Base-by-base conservation (phyloP, 2,888 invertebrate species). In the Dione juno region DNA sequence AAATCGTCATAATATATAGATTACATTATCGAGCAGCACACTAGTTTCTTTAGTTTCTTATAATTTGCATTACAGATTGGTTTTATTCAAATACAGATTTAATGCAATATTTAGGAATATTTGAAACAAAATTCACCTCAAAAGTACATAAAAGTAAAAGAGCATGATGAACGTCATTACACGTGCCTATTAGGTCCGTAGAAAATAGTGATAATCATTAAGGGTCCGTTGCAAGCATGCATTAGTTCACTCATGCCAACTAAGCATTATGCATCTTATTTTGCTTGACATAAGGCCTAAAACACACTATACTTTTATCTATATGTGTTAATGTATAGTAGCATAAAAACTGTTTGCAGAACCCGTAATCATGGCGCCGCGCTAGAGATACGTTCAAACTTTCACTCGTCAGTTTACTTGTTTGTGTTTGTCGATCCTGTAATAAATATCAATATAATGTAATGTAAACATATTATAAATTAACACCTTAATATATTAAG, bases 291-390 rank as follows among this genome's bases (percentile, higher is more conserved):
- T 69, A 69, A 41, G 16, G 40, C 11, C 37, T 19, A 37, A 66
- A 40, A 57, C 45, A 14, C 14, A 28, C 35, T 48, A 40, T n/a
- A 19, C 35, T 11, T 40, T 21, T 7, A 40, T 28, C 16, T 41
- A 45, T 65, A 43, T 54, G 41, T 45, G 66, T 59, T 52, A 53
- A 58, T 71, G 65, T 40, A n/a, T 59, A 19, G 48, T 21, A 48
- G 61, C 54, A 69, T 61, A 58, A 69, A 72, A 72, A 72, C 66
- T 67, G 58, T 70, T 64, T 48, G 61, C 69, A 54, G 41, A 70
- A 59, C 45, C 50, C 66, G 58, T 70, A 67, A 69, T 65, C 54
- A 72, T 64, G 72, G 66, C 66, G 66, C 72, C 66, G 66, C 69
- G 57, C 66, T 69, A 57, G 66, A 69, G 50, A 66, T 72, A 66